phyloP scores from a whole-genome alignment of 2,797 vertebrate genomes.

The Peromyscus eremicus region DNA sequence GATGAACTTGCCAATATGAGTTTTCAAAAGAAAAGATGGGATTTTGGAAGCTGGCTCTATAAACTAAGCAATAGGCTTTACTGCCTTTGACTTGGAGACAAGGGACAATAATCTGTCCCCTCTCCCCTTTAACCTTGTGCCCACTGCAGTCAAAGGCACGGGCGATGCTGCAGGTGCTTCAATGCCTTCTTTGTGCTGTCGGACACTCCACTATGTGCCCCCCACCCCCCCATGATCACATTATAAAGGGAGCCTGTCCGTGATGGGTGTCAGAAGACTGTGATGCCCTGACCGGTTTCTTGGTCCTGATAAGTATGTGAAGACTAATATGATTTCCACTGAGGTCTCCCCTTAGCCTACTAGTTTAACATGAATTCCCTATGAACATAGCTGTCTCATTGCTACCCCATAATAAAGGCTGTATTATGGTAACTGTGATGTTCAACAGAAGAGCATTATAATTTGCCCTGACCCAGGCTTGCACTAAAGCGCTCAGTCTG shows the following conservation, averaged over 20 bases:
- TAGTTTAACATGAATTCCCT: background rate
- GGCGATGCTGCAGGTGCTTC: background rate
- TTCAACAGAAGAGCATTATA: background rate
- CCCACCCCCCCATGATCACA: conserved; percentile 77
- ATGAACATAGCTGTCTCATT: background rate
- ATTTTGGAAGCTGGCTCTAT: conserved; percentile 68
- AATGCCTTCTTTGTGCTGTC: conserved; percentile 17
- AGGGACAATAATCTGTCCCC: background rate
- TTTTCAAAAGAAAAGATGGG: conserved; percentile 62
- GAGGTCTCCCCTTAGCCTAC: background rate
- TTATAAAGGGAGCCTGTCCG: conserved; percentile 79
- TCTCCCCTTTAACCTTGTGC: conserved; percentile 51
- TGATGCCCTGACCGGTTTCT: conserved; percentile 72
- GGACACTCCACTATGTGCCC: background rate
- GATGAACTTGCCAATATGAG: background rate
- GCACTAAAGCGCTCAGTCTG: conserved; percentile 67
- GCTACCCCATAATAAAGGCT: background rate
- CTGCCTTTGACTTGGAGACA: background rate
- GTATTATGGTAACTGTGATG: background rate
- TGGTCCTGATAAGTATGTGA: conserved; percentile 79
- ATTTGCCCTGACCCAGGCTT: conserved; percentile 62
- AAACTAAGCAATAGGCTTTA: background rate
- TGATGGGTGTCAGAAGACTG: conserved; percentile 79
- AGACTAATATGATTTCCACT: conserved; percentile 74
- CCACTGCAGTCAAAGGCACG: background rate